Evolutionary conservation across 2,888 invertebrate species (phyloP).

Genomic region (Smittia sp.): DNA sequence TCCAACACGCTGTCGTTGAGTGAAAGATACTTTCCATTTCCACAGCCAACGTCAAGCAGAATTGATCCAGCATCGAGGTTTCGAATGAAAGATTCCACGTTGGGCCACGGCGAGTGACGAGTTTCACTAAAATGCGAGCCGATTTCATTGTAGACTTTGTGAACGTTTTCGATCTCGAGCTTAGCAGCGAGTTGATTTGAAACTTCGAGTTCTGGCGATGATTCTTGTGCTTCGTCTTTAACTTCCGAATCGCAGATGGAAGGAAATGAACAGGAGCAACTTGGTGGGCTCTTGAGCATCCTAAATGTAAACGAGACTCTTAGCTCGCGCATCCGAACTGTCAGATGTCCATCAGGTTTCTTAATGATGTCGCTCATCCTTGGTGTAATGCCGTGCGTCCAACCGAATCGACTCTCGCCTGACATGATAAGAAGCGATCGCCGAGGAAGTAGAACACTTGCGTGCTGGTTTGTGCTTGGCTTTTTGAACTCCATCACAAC

Average conservation of each 20-base stretch:
- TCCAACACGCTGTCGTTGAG: slow-evolving; percentile 59
- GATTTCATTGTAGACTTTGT: slow-evolving; percentile 89
- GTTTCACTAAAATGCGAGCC: slow-evolving; percentile 94
- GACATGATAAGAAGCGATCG: slow-evolving; percentile 78
- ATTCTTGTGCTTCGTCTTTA: slow-evolving; percentile 19
- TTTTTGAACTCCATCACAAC: slow-evolving; percentile 88
- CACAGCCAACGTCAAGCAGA: slow-evolving; percentile 91
- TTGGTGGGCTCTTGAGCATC: slow-evolving; percentile 48
- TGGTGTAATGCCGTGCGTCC: slow-evolving; percentile 86
- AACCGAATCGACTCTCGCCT: slow-evolving; percentile 74
- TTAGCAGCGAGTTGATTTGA: slow-evolving; percentile 58
- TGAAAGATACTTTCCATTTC: slow-evolving; percentile 95
- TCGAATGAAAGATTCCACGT: slow-evolving; percentile 75
- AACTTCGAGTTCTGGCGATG: slow-evolving; percentile 40
- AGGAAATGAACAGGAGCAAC: slow-evolving; percentile 64
- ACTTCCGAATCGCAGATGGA: slow-evolving; percentile 66
- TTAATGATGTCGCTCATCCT: slow-evolving; percentile 74
- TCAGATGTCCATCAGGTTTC: slow-evolving; percentile 57
- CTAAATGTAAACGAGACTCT: slow-evolving; percentile 88
- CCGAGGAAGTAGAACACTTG: slow-evolving; percentile 65
- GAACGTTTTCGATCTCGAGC: slow-evolving; percentile 75
- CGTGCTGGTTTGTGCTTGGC: slow-evolving; percentile 56
- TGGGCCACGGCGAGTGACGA: slow-evolving; percentile 91
- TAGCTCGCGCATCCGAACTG: slow-evolving; percentile 56
- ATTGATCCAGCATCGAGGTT: slow-evolving; percentile 66